Evolutionary conservation across 2,113 vertebrate genomes (phyloP).

Genomic region (Tupaia tana): DNA sequence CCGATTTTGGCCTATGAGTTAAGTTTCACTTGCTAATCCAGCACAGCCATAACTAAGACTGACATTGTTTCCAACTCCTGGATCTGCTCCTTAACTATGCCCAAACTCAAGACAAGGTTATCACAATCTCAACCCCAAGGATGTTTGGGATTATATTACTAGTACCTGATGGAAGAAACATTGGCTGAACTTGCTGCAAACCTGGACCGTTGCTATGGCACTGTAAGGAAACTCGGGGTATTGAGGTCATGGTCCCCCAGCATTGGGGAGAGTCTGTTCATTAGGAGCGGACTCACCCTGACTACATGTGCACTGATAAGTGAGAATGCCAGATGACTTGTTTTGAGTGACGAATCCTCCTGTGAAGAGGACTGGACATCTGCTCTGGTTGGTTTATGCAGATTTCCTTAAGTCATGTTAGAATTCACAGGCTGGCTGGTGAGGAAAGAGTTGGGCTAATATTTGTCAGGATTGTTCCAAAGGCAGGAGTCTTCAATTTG

Average conservation of each 20-base stretch:
- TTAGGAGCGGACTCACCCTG: too few relatives aligned
- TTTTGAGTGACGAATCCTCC: background rate
- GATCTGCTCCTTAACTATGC: background rate
- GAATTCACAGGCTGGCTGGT: background rate
- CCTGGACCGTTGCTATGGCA: fast-evolving
- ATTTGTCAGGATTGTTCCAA: too few relatives aligned
- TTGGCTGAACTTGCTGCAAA: background rate
- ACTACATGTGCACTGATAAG: background rate
- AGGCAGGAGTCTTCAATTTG: fast-evolving
- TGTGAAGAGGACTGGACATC: background rate
- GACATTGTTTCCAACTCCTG: background rate
- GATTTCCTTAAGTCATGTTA: background rate
- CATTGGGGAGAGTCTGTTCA: fast-evolving
- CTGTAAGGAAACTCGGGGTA: background rate
- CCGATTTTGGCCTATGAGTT: background rate
- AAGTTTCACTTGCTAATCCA: background rate
- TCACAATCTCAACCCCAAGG: background rate
- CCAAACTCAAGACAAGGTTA: background rate
- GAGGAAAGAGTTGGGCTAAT: background rate
- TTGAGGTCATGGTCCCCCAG: background rate
- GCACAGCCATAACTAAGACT: background rate
- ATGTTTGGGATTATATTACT: background rate
- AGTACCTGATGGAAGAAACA: background rate
- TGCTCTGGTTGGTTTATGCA: background rate
- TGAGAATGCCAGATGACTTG: background rate